Percentiles rank a stretch among this genome's conserved stretches.
phyloP scores from a whole-genome alignment of 2,113 vertebrate genomes.

The Bubo scandiacus region DNA sequence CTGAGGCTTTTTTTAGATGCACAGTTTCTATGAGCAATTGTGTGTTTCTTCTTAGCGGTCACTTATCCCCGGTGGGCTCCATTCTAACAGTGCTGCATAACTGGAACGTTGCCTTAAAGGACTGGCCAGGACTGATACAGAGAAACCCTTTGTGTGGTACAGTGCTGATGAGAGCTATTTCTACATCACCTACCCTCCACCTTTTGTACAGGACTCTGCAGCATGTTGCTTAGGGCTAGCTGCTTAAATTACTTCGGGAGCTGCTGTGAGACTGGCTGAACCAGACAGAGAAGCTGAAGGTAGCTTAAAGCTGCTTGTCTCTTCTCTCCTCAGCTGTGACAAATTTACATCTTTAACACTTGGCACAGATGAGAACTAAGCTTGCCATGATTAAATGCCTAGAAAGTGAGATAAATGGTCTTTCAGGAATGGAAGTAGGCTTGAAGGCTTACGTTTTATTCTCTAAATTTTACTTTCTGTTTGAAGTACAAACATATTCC shows the following conservation, averaged over 20 bases:
- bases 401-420: neutral
- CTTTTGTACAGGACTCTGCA: neutral
- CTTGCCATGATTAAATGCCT: neutral
- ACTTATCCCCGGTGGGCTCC: neutral
- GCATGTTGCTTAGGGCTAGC: neutral
- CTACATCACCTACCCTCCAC: neutral
- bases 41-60: neutral
- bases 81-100: neutral
- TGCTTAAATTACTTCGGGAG: neutral
- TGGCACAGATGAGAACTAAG: neutral
- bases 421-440: neutral
- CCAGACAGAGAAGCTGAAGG: neutral
- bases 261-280: neutral
- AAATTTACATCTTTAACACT: neutral
- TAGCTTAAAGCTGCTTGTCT: neutral
- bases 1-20: slow-evolving; percentile 47
- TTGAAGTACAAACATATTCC: neutral
- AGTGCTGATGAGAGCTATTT: neutral
- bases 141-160: neutral
- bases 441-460: neutral
- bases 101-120: neutral
- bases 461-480: neutral
- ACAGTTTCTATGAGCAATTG: neutral
- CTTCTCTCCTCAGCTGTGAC: neutral
- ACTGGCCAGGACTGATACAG: neutral